phyloP scores from a whole-genome alignment of 2,113 vertebrate species.

The Bubo scandiacus region DNA sequence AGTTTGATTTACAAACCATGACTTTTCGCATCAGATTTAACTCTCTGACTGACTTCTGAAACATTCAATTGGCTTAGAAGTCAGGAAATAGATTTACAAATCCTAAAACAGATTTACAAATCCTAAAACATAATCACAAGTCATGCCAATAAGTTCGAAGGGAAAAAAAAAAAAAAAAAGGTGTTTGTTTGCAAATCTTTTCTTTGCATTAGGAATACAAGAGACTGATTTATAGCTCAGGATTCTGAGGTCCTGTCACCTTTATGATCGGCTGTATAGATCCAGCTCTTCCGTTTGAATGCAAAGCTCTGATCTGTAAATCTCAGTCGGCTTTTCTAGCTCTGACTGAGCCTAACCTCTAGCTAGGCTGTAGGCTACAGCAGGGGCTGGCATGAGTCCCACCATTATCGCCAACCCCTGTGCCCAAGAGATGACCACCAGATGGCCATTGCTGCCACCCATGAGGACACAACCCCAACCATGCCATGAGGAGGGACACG shows the following conservation, averaged over 20 bases:
- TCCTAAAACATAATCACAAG: constrained; percentile 28
- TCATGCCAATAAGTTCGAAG: neutral
- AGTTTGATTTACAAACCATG: constrained; percentile 56
- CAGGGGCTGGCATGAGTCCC: neutral
- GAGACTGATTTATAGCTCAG: neutral
- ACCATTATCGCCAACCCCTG: neutral
- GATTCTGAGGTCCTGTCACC: neutral
- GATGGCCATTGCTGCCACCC: neutral
- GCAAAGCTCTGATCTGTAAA: neutral
- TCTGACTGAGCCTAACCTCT: neutral
- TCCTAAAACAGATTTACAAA: constrained; percentile 53
- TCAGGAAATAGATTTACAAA: constrained; percentile 57
- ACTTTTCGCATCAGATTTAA: constrained; percentile 55
- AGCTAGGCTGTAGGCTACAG: neutral
- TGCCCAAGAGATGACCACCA: neutral
- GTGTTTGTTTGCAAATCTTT: constrained; percentile 5
- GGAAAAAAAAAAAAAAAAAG: neutral
- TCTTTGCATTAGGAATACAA: neutral
- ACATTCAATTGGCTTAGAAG: constrained; percentile 41
- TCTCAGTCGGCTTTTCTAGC: neutral
- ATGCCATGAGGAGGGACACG: accelerated
- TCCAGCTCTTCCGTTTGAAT: neutral
- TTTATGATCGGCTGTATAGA: neutral
- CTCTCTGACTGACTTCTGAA: constrained; percentile 46
- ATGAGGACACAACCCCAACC: neutral